phyloP scores from a whole-genome alignment of 2,888 invertebrate species.

The Melieria picta region DNA sequence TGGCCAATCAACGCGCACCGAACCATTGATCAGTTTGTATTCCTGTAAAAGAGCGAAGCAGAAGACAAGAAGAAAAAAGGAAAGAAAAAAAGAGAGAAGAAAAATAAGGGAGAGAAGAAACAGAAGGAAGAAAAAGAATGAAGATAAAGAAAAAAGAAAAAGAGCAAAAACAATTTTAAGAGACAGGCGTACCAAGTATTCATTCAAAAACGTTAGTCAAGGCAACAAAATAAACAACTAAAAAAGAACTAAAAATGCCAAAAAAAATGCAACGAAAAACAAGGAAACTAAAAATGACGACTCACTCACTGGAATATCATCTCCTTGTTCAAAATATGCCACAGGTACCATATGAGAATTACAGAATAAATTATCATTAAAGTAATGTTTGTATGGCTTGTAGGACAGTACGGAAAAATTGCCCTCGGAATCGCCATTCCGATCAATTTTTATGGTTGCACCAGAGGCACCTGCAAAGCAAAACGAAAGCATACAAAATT shows the following conservation, averaged over 20 bases:
- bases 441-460: constrained; percentile 89
- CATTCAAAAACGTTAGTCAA: background rate
- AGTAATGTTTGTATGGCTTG: constrained; percentile 68
- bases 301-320: constrained; percentile 82
- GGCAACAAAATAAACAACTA: background rate
- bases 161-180: constrained; percentile 8
- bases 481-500: background rate
- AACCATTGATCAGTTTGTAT: constrained; percentile 75
- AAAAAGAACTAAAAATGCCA: constrained; percentile 4
- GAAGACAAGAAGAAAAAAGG: background rate
- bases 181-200: background rate
- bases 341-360: constrained; percentile 83
- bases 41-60: constrained; percentile 68
- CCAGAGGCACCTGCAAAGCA: constrained; percentile 86
- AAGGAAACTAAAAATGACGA: constrained; percentile 62
- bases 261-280: constrained; percentile 19
- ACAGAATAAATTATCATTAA: constrained; percentile 73
- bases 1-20: constrained; percentile 83
- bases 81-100: background rate
- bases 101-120: background rate
- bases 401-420: constrained; percentile 94
- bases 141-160: background rate
- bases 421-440: constrained; percentile 94
- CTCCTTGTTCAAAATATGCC: constrained; percentile 81
- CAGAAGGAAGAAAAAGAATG: background rate